A percentile compares a stretch with the other conserved stretches of the same genome.
Conservation (phyloP, 2,797 vertebrate genomes). For the Mallotus villosus region DNA sequence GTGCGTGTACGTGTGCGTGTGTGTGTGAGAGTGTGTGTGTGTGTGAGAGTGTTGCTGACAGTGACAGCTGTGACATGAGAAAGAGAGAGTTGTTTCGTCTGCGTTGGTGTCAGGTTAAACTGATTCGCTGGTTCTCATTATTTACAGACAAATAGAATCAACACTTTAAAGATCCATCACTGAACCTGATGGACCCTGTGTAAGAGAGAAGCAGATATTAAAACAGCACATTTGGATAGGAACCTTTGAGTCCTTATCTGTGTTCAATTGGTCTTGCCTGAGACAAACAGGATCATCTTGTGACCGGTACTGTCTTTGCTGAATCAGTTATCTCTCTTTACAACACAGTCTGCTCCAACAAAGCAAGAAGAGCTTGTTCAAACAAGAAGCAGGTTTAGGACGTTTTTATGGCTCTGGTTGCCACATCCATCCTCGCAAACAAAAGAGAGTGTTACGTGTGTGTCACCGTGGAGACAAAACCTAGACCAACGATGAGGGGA, state of each 20-base stretch:
- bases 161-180: not conserved
- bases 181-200: too few relatives aligned
- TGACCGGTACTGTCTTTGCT: slow-evolving; percentile 51
- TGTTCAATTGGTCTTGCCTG: slow-evolving; percentile 23
- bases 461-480: slow-evolving; percentile 75
- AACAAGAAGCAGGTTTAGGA: slow-evolving; percentile 60
- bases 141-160: not conserved
- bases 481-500: slow-evolving; percentile 56
- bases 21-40: not conserved
- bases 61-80: slow-evolving; percentile 24
- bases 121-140: not conserved
- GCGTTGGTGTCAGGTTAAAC: too few relatives aligned
- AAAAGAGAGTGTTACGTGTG: slow-evolving; percentile 64
- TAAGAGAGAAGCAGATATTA: too few relatives aligned
- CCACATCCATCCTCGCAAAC: slow-evolving; percentile 69
- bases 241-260: slow-evolving; percentile 30
- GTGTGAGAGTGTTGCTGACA: slow-evolving; percentile 56
- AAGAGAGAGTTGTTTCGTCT: too few relatives aligned
- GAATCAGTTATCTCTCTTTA: slow-evolving; percentile 64
- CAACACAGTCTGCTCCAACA: slow-evolving; percentile 62
- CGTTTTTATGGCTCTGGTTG: slow-evolving; percentile 74
- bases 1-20: slow-evolving; percentile 34
- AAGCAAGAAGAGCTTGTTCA: slow-evolving; percentile 59
- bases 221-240: too few relatives aligned
- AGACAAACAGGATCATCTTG: slow-evolving; percentile 70